These are phyloP conservation scores for Solenodon paradoxus DNA, from an alignment of 2,113 vertebrate species.

Conservation along the genomic window DNA sequence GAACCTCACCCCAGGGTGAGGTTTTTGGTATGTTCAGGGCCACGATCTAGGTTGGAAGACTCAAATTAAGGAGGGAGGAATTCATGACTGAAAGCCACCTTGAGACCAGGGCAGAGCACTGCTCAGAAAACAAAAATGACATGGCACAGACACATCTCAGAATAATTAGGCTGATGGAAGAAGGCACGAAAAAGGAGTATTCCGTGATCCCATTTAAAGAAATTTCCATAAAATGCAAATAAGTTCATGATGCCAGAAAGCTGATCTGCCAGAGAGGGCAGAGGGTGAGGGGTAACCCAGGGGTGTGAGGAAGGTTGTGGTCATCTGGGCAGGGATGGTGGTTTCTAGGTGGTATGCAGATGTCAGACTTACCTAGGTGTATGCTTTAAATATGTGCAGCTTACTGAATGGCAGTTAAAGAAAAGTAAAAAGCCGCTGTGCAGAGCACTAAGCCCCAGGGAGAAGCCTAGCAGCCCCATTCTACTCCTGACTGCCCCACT, in stretches of 20 bases:
- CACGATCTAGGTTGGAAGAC: background rate
- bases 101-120: background rate
- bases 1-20: background rate
- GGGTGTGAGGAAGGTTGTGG: background rate
- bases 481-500: background rate
- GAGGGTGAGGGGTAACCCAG: fast-evolving
- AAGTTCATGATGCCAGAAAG: background rate
- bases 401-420: background rate
- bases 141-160: background rate
- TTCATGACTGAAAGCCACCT: background rate
- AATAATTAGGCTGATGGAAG: background rate
- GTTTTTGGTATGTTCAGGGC: background rate
- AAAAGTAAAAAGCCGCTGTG: too few relatives aligned
- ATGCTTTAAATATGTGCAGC: background rate
- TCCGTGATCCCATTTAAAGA: background rate
- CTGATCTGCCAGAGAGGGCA: background rate
- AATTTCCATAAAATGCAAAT: background rate
- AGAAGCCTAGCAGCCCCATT: background rate
- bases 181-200: background rate
- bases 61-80: background rate
- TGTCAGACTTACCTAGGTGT: background rate
- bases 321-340: background rate
- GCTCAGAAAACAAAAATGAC: background rate
- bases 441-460: background rate
- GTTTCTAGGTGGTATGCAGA: background rate